Evolutionary conservation across 2,113 vertebrate species (phyloP).

Genomic region (Caranx ignobilis): DNA sequence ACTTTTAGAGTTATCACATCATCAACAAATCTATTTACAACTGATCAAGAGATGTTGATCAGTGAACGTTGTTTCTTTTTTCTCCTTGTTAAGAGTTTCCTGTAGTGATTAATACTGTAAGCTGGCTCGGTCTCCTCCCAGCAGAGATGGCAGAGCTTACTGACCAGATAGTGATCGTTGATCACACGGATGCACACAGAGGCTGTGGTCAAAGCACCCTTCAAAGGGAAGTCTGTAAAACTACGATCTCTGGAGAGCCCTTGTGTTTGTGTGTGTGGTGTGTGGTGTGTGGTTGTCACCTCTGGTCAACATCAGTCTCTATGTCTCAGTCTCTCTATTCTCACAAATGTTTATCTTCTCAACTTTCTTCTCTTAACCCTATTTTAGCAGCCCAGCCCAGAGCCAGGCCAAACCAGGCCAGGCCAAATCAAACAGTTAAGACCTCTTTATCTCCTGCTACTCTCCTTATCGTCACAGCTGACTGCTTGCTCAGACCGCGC

Average conservation of each 20-base stretch:
- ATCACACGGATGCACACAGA: slow-evolving; percentile 4
- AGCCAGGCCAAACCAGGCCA: slow-evolving; percentile 30
- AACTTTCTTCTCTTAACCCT: slow-evolving; percentile 31
- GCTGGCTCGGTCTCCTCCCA: neutral
- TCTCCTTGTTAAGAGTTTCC: neutral
- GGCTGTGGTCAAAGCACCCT: slow-evolving; percentile 22
- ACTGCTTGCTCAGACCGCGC: slow-evolving; percentile 23
- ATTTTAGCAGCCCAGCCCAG: slow-evolving; percentile 45
- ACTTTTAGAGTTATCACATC: neutral
- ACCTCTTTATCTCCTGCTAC: slow-evolving; percentile 50
- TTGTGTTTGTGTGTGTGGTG: neutral
- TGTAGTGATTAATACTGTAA: neutral
- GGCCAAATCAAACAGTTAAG: slow-evolving; percentile 57
- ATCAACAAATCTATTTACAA: neutral
- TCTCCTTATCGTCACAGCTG: slow-evolving; percentile 55
- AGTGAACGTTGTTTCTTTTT: neutral
- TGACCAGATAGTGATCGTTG: slow-evolving; percentile 26
- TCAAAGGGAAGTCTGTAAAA: slow-evolving; percentile 60
- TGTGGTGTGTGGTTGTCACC: slow-evolving; percentile 29
- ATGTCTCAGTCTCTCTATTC: slow-evolving; percentile 27
- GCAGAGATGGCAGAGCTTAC: slow-evolving; percentile 17
- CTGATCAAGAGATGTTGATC: neutral
- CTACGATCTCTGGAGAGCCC: slow-evolving; percentile 14
- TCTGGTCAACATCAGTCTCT: slow-evolving; percentile 32
- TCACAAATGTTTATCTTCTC: slow-evolving; percentile 59